phyloP scores from a whole-genome alignment of 92 coral and sea anemone genomes.

The Heteractis magnifica region DNA sequence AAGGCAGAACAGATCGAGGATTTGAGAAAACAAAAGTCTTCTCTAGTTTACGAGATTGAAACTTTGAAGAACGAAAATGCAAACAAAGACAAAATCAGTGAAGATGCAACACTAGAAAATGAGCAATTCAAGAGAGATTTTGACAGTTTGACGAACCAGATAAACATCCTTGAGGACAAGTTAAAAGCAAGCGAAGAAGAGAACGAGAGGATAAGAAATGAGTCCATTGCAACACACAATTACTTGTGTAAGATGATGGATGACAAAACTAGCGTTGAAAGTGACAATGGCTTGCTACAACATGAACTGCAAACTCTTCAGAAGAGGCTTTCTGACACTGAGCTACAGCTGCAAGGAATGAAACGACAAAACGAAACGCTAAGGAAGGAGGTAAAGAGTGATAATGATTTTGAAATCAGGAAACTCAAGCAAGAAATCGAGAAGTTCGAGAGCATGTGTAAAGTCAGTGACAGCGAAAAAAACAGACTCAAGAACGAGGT shows the following conservation, averaged over 20 bases:
- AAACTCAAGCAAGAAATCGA: slow-evolving; percentile 61
- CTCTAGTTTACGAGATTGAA: slow-evolving; percentile 56
- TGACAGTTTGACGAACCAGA: slow-evolving; percentile 33
- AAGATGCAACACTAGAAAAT: slow-evolving; percentile 46
- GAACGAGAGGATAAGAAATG: slow-evolving; percentile 73
- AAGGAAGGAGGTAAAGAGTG: slow-evolving; percentile 28
- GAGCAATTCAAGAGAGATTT: slow-evolving; percentile 39
- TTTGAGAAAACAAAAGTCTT: slow-evolving; percentile 33
- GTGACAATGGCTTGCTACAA: slow-evolving; percentile 49
- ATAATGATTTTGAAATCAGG: slow-evolving; percentile 36
- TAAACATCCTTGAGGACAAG: slow-evolving; percentile 51
- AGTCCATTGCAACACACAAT: slow-evolving; percentile 68
- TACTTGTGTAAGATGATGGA: slow-evolving; percentile 64
- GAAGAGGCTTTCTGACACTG: slow-evolving; percentile 52
- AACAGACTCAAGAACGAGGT: slow-evolving; percentile 51
- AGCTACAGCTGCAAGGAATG: slow-evolving; percentile 42
- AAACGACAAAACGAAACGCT: slow-evolving; percentile 46
- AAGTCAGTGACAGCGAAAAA: slow-evolving; percentile 66
- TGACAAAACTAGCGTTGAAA: slow-evolving; percentile 50
- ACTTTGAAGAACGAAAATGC: slow-evolving; percentile 52
- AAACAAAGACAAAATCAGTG: slow-evolving; percentile 42
- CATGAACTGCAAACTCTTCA: slow-evolving; percentile 47
- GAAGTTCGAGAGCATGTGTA: slow-evolving; percentile 52
- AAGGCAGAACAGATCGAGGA: slow-evolving; percentile 44
- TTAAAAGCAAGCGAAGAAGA: slow-evolving; percentile 69